Base-by-base conservation (phyloP, 2,113 vertebrate genomes). In the Cervus canadensis region DNA sequence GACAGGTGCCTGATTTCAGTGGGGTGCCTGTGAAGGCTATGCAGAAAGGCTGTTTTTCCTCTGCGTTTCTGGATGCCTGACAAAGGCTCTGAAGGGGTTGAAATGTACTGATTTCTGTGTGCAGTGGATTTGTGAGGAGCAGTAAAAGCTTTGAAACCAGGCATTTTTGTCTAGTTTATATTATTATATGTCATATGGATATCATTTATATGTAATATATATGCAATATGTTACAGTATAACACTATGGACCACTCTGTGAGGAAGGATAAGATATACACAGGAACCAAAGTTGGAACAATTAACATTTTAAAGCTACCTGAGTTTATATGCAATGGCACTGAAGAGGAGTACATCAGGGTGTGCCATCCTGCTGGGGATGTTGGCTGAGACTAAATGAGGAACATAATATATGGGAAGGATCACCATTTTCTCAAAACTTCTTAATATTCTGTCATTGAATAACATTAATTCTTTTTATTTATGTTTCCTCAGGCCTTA, bases 361-460 rank as follows among this genome's bases (percentile, higher is more conserved):
- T 48, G 7, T 48, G 1, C 25, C 7, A 10, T 88, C 36, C 33
- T 95, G 87, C 86, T 79, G 9, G 84, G 45, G 67, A 33, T 97
- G 57, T 48, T 85, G 91, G 78, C 78, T 57, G 88, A 25, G 83
- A 98, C 90, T 33, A 96, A 96, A 82, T 54, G 45, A 56, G 64
- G 45, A 7, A 25, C 28, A 25, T 57, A 89, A 86, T 82, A 10
- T 6, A 5, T 52, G 50, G 6, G 6, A 95, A 94, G 21, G 50
- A 97, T 83, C 26, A 26, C 62, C 0, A 13, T 97, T 97, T 98
- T 86, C 60, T 93, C 45, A 89, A 94, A 98, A 94, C 33, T 82
- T 92, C 26, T 96, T 74, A 92, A 89, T 95, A 91, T 93, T 78
- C 92, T 98, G 74, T 97, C 89, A 54, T 87, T 67, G 97, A 97